Percentiles rank a stretch among this genome's conserved stretches.
These are phyloP conservation scores for Zaprionus camerounensis DNA, from an alignment of 1,140 invertebrate genomes.

Conservation along the genomic window DNA sequence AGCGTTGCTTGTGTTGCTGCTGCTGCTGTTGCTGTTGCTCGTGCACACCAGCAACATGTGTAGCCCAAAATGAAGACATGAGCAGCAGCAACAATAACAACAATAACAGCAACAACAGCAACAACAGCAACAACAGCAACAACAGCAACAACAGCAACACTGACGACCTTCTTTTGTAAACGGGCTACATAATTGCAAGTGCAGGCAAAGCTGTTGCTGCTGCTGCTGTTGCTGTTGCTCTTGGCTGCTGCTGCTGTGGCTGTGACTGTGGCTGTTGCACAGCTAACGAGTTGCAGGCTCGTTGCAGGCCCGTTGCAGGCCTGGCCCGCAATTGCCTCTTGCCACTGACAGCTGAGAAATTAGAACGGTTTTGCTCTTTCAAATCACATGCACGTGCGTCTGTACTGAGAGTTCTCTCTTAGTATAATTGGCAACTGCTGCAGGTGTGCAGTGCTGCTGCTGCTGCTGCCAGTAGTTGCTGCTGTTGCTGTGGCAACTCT, in stretches of 20 bases:
- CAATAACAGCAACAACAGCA: constrained; percentile 45
- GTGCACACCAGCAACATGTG: constrained; percentile 70
- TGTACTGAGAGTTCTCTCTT: background rate
- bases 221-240: background rate
- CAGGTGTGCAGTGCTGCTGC: constrained; percentile 33
- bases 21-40: constrained; percentile 49
- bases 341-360: constrained; percentile 80
- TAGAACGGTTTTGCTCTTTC: constrained; percentile 77
- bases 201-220: constrained; percentile 46
- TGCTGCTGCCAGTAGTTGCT: constrained; percentile 10
- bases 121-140: too few relatives aligned
- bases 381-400: constrained; percentile 80
- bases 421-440: constrained; percentile 43
- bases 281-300: constrained; percentile 68
- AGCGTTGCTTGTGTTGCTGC: constrained; percentile 51
- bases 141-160: constrained; percentile 42
- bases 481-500: constrained; percentile 16
- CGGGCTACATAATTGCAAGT: constrained; percentile 77
- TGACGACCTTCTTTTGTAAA: constrained; percentile 77
- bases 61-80: constrained; percentile 79
- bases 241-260: constrained; percentile 2
- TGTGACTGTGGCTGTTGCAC: constrained; percentile 3
- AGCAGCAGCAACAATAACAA: constrained; percentile 24
- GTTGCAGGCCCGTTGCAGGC: constrained; percentile 27
- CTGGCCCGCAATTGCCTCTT: constrained; percentile 50